Evolutionary conservation across 2,888 invertebrate species (phyloP).

Genomic region (Brassicogethes aeneus): DNA sequence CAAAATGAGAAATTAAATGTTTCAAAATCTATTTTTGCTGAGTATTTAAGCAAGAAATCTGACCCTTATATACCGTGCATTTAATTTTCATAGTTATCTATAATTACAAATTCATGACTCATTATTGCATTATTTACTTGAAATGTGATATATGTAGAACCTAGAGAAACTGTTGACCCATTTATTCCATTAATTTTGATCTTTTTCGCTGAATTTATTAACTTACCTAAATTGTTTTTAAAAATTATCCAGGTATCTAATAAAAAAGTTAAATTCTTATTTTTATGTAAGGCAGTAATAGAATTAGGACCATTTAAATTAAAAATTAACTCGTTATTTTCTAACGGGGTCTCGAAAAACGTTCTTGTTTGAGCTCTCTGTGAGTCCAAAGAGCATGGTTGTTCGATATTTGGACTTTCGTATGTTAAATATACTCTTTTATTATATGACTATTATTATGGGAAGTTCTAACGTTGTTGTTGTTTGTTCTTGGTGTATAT

Average conservation of each 20-base stretch:
- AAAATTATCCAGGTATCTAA: not conserved
- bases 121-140: too few relatives aligned
- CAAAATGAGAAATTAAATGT: too few relatives aligned
- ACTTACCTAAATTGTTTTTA: not conserved
- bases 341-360: not conserved
- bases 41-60: too few relatives aligned
- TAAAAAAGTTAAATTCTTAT: not conserved
- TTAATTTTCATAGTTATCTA: too few relatives aligned
- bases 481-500: not conserved
- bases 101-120: too few relatives aligned
- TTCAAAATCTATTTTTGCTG: too few relatives aligned
- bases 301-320: not conserved
- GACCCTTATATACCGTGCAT: too few relatives aligned
- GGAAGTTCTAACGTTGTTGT: too few relatives aligned
- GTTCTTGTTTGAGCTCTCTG: not conserved
- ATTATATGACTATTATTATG: too few relatives aligned
- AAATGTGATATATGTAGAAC: too few relatives aligned
- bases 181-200: not conserved
- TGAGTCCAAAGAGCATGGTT: not conserved
- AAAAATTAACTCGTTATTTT: not conserved
- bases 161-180: not conserved
- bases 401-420: not conserved
- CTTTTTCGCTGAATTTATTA: not conserved
- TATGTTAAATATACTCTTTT: not conserved
- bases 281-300: not conserved